phyloP scores from a whole-genome alignment of 1,140 invertebrate genomes.

The Campoletis sonorensis region DNA sequence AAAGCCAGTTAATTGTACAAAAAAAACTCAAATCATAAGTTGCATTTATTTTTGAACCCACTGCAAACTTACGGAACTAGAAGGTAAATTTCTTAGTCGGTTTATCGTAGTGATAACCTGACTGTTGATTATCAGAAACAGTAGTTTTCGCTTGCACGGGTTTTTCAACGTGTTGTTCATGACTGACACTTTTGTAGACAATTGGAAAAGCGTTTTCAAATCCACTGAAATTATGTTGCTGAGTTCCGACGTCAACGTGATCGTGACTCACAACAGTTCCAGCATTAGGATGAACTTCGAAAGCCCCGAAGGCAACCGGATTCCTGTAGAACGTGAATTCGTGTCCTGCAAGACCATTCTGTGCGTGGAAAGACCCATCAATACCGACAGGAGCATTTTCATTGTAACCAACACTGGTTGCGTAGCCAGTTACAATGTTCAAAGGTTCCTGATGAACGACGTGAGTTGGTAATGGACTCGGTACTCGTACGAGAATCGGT shows the following conservation, averaged over 20 bases:
- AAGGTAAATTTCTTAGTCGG: slow-evolving; percentile 5
- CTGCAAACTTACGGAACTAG: slow-evolving; percentile 16
- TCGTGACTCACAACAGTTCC: not conserved
- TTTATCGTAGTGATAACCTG: slow-evolving; percentile 16
- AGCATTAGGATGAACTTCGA: not conserved
- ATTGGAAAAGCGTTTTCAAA: not conserved
- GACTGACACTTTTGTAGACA: not conserved
- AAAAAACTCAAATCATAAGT: not conserved
- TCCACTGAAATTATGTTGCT: not conserved
- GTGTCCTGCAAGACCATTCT: not conserved
- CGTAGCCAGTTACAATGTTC: not conserved
- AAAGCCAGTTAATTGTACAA: not conserved
- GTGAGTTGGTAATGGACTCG: not conserved
- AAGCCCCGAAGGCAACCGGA: not conserved
- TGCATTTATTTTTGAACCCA: not conserved
- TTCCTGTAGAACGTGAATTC: not conserved
- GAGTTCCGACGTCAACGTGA: not conserved
- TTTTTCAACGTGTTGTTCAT: not conserved
- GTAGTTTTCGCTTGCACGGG: not conserved
- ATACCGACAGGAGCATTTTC: not conserved
- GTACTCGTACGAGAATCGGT: not conserved
- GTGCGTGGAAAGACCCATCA: not conserved
- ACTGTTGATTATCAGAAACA: not conserved
- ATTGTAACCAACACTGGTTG: not conserved
- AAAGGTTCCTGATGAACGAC: not conserved